Percentiles rank a stretch among this genome's conserved stretches.
Evolutionary conservation across 1,140 invertebrate species (phyloP).

Genomic region (Alviniconcha marisindica): DNA sequence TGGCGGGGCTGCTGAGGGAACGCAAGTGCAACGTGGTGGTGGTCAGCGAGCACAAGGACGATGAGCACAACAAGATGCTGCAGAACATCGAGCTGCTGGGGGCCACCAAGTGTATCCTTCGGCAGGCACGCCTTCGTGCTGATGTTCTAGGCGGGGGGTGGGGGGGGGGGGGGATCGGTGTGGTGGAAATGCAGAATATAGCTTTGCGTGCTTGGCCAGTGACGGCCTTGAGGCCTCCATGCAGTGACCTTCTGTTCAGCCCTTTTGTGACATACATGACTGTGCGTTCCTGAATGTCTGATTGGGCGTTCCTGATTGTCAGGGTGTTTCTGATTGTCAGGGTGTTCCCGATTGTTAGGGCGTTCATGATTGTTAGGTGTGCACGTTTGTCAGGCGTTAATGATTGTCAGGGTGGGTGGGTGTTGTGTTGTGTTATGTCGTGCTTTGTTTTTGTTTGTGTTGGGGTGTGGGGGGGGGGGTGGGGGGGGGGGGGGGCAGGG

Average conservation of each 20-base stretch:
- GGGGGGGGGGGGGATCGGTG: background rate
- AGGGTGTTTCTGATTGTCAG: background rate
- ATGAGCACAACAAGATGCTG: slow-evolving; percentile 45
- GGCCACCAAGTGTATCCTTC: slow-evolving; percentile 66
- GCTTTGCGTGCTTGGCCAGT: no score
- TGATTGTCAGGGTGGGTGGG: no score
- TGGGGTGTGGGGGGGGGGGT: background rate
- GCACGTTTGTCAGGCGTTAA: no score
- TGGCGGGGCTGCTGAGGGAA: slow-evolving; percentile 63
- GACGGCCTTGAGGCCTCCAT: no score
- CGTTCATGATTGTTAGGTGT: no score
- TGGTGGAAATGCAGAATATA: no score
- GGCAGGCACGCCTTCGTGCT: background rate
- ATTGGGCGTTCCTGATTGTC: background rate
- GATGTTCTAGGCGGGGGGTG: background rate
- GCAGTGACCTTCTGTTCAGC: no score
- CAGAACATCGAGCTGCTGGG: slow-evolving; percentile 62
- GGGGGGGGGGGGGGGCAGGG: background rate
- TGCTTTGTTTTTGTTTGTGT: background rate
- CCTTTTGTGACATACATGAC: no score
- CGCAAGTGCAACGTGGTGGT: slow-evolving; percentile 30
- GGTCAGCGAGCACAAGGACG: slow-evolving; percentile 57
- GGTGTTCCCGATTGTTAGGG: no score
- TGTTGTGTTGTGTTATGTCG: no score
- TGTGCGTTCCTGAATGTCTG: slow-evolving; percentile 1